phyloP scores from a whole-genome alignment of 2,113 vertebrate genomes.

The Carlito syrichta region DNA sequence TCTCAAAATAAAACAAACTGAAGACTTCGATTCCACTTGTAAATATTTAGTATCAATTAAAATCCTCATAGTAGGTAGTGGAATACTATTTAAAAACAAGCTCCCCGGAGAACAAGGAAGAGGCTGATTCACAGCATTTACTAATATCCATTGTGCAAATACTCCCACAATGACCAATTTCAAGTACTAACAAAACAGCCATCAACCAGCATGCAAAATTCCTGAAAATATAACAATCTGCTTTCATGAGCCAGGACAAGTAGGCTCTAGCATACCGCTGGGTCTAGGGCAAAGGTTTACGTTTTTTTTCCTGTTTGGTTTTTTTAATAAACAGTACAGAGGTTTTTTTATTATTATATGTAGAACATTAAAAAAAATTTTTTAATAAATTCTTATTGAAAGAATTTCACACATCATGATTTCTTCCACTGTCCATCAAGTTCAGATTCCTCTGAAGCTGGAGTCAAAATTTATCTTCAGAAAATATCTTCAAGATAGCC shows the following conservation, averaged over 20 bases:
- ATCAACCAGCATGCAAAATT: neutral
- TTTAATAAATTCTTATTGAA: too few species aligned
- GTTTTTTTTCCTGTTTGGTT: too few species aligned
- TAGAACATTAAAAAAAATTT: too few species aligned
- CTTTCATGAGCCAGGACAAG: neutral
- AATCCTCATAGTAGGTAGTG: neutral
- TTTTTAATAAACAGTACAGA: too few species aligned
- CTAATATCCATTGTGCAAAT: neutral
- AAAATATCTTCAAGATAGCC: too few species aligned
- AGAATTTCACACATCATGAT: too few species aligned
- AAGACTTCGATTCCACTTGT: neutral
- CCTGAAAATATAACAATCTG: neutral
- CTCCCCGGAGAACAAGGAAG: neutral
- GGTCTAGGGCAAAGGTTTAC: neutral
- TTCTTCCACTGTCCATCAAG: too few species aligned
- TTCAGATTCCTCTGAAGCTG: too few species aligned
- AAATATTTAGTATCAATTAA: constrained; percentile 2
- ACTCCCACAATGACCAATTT: neutral
- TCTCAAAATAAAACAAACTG: constrained; percentile 18
- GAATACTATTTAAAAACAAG: neutral
- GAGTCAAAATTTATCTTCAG: too few species aligned
- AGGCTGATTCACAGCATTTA: neutral
- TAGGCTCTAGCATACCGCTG: neutral
- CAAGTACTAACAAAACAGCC: neutral
- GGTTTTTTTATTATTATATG: too few species aligned